Evolutionary conservation across 2,113 vertebrate genomes (phyloP), one percentile per base, ranked within the genome.

Genomic region (Sturnus vulgaris): DNA sequence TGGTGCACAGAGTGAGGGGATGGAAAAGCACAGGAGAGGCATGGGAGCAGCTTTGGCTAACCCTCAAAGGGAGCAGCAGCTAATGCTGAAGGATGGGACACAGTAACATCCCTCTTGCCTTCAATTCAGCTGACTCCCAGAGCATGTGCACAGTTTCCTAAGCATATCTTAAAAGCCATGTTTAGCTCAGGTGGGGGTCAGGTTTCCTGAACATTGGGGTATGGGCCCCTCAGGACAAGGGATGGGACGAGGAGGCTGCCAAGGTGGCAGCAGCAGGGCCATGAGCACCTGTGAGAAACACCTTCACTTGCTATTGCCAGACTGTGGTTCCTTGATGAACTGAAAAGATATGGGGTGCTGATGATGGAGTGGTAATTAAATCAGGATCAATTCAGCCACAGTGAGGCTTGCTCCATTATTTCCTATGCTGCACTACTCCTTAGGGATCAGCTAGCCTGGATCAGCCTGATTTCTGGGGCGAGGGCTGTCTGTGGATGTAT

Each of bases 331-430:
- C 39, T 23, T 42, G 49, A 66, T 64, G 37, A 88, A 25, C 49
- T 52, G 47, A 39, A 49, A 52, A 76, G n/a, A 47, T 57, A 56
- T 0, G 1, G 14, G 40, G 15, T 83, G 33, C 30, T 69, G 68
- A 14, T 52, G 69, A 39, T 13, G 50, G 28, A 37, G 40, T 4
- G 14, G 20, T 93, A 35, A 64, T 50, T 57, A 64, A 57, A 55
- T 73, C 28, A 27, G 49, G 37, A 57, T 68, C 49, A 31, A 25
- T 57, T 77, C 31, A 44, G 20, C 25, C 2, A 0, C 30, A 63
- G 0, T 2, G 28, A 70, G 30, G 17, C 9, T 84, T 73, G 33
- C 16, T 76, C 25, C 2, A 0, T 55, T 52, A 22, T 85, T 72
- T 79, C 49, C 22, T 37, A 2, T n/a, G 31, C 22, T 78, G 40